Conservation (phyloP, 2,113 vertebrate species). For the Bothrops jararaca region DNA sequence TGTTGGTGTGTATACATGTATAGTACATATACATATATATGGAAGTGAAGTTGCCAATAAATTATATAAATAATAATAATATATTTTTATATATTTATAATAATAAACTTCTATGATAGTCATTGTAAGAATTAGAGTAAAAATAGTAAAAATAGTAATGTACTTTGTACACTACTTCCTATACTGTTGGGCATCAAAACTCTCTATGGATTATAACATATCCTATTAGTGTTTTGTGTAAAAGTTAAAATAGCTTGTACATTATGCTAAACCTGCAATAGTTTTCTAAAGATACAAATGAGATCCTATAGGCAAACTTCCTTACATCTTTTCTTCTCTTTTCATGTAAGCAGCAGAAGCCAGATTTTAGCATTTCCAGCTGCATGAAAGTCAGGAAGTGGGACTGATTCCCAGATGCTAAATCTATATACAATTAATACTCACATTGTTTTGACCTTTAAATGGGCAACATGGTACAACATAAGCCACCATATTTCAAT, state of each 20-base stretch:
- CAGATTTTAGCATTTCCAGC: background rate
- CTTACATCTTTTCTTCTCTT: background rate
- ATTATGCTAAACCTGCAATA: background rate
- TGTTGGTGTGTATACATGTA: too few relatives aligned
- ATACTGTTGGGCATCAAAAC: too few relatives aligned
- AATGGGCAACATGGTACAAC: too few relatives aligned
- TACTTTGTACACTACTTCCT: background rate
- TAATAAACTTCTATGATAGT: background rate
- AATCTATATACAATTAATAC: too few relatives aligned
- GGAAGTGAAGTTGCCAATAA: too few relatives aligned
- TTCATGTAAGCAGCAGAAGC: background rate
- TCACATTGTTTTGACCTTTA: too few relatives aligned
- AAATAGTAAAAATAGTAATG: background rate
- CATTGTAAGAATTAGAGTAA: background rate
- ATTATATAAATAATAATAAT: too few relatives aligned
- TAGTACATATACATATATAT: too few relatives aligned
- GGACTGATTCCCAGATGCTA: background rate
- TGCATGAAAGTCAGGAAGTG: background rate
- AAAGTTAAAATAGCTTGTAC: background rate
- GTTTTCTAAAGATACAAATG: background rate
- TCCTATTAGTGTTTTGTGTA: background rate
- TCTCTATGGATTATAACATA: background rate
- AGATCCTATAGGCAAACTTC: background rate
- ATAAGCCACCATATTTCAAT: too few relatives aligned
- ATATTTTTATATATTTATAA: background rate